Evolutionary conservation across 2,113 vertebrate species (phyloP).

Genomic region (Pterocles burchelli): DNA sequence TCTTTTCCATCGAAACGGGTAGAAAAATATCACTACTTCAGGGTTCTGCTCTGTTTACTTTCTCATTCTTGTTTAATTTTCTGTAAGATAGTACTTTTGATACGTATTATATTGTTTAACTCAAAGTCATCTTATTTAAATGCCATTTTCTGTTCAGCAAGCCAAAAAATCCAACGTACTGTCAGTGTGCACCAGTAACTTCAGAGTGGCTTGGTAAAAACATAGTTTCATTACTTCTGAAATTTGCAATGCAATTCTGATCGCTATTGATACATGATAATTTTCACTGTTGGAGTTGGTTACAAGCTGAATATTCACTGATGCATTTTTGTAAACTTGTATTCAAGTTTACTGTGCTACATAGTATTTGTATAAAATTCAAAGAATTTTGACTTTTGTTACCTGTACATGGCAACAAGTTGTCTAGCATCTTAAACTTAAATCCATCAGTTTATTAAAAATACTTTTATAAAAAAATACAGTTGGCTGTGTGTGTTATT

Average conservation of each 20-base stretch:
- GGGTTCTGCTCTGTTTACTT: conserved; percentile 67
- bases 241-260: conserved; percentile 57
- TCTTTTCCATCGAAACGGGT: conserved; percentile 73
- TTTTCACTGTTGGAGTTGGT: conserved; percentile 61
- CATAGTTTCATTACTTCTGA: conserved; percentile 41
- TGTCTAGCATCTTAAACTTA: conserved; percentile 79
- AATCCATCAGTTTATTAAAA: conserved; percentile 85
- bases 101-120: conserved; percentile 26
- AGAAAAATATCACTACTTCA: conserved; percentile 69
- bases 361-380: conserved; percentile 79
- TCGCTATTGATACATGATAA: conserved; percentile 13
- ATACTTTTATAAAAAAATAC: conserved; percentile 77
- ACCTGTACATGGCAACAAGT: conserved; percentile 76
- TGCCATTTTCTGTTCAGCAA: conserved; percentile 64
- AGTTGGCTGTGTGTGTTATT: background rate
- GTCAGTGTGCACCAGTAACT: conserved; percentile 25
- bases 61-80: conserved; percentile 48
- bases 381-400: conserved; percentile 82
- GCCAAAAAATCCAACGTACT: conserved; percentile 62
- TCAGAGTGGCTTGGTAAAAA: conserved; percentile 46
- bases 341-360: conserved; percentile 78
- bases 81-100: conserved; percentile 49
- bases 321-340: conserved; percentile 74
- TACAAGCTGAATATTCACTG: conserved; percentile 70
- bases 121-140: conserved; percentile 42